These are phyloP conservation scores for Oxyteleia sp. DNA, from an alignment of 2,888 invertebrate species.

Conservation along the genomic window DNA sequence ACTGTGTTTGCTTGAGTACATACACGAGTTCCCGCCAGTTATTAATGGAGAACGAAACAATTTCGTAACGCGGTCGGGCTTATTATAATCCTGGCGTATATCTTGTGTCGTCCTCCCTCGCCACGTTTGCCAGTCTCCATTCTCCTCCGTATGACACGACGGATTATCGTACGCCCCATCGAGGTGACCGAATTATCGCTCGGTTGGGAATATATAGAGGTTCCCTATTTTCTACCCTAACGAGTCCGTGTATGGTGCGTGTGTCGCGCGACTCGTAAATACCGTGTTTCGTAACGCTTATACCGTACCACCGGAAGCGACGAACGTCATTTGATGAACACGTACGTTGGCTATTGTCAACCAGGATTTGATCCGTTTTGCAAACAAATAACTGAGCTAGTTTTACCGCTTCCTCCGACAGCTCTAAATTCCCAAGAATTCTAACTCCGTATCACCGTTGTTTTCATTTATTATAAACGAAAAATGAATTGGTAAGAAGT, in stretches of 20 bases:
- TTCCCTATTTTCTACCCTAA: slow-evolving; percentile 74
- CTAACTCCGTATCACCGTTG: too few relatives aligned
- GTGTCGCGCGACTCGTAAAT: slow-evolving; percentile 59
- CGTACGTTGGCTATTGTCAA: slow-evolving; percentile 30
- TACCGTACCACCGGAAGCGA: slow-evolving; percentile 47
- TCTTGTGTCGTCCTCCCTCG: slow-evolving; percentile 74
- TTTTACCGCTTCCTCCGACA: slow-evolving; percentile 6
- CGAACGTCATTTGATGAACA: slow-evolving; percentile 52
- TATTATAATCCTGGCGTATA: slow-evolving; percentile 83
- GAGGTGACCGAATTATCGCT: slow-evolving; percentile 80
- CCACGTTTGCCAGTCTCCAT: slow-evolving; percentile 62
- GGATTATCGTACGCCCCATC: slow-evolving; percentile 80
- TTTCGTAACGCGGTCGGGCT: slow-evolving; percentile 82
- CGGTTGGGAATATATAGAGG: slow-evolving; percentile 71
- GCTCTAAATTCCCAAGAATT: background rate
- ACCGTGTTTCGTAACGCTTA: slow-evolving; percentile 51
- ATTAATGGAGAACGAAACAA: slow-evolving; percentile 84
- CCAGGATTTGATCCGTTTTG: slow-evolving; percentile 44
- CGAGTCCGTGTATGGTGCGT: slow-evolving; percentile 61
- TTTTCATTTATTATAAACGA: background rate
- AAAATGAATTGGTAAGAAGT: background rate
- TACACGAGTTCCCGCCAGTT: slow-evolving; percentile 68
- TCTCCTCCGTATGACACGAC: slow-evolving; percentile 76
- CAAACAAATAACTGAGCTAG: slow-evolving; percentile 41
- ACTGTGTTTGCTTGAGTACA: slow-evolving; percentile 61